Conservation (phyloP, 2,888 invertebrate species). For the Stegana nigrithorax region DNA sequence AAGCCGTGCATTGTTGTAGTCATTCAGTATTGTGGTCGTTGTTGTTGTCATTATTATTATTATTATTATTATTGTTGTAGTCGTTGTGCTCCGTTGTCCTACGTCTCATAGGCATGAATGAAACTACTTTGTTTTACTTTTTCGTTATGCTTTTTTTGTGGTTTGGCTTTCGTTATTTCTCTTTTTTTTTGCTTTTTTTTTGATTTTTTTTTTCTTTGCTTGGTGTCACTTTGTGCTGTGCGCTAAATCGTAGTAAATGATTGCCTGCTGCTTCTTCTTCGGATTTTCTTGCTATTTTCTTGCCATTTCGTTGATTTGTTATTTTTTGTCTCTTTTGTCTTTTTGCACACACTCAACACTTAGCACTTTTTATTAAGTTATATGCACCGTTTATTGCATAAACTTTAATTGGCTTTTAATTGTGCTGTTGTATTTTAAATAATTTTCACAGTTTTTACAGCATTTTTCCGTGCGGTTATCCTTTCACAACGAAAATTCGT, state of each 20-base stretch:
- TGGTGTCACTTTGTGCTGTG: background rate
- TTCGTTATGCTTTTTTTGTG: background rate
- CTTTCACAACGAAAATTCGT: constrained; percentile 8
- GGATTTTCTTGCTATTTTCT: background rate
- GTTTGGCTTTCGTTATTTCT: background rate
- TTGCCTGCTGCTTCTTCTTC: background rate
- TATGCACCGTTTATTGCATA: background rate
- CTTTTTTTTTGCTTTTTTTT: background rate
- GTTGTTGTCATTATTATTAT: background rate
- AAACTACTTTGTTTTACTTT: background rate
- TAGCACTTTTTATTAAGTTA: background rate
- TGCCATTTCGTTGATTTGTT: background rate
- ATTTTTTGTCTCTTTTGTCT: background rate
- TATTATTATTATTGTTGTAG: background rate
- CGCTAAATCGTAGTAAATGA: background rate
- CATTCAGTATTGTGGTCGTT: background rate
- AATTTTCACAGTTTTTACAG: background rate
- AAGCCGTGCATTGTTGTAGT: background rate
- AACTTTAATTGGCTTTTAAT: background rate
- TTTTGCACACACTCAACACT: background rate
- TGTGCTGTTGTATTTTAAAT: background rate
- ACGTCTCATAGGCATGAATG: background rate
- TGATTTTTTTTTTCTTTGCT: background rate
- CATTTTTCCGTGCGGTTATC: constrained; percentile 8
- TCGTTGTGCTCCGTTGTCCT: background rate